A percentile compares a stretch with the other conserved stretches of the same genome.
Conservation (phyloP, 2,797 vertebrate genomes). For the Myripristis jacobus region DNA sequence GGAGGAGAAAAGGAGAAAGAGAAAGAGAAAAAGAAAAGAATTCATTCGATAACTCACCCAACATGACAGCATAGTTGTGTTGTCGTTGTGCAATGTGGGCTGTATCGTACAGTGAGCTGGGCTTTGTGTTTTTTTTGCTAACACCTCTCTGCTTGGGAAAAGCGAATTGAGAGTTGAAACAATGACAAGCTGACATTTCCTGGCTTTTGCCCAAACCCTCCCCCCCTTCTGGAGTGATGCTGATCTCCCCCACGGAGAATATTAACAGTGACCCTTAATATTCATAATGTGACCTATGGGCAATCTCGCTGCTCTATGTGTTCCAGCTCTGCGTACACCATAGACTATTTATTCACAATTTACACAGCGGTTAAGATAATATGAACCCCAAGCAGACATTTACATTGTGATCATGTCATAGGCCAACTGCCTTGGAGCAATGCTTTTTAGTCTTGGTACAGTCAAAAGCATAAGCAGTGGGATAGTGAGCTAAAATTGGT, state of each 20-base stretch:
- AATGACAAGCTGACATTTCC: conserved; percentile 43
- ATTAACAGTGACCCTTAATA: conserved; percentile 61
- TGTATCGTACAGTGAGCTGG: conserved; percentile 26
- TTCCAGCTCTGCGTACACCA: conserved; percentile 13
- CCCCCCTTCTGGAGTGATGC: conserved; percentile 22
- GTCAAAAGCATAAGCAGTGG: conserved; percentile 12
- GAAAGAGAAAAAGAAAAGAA: conserved; percentile 11
- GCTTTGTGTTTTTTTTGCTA: conserved; percentile 38
- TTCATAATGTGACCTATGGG: conserved; percentile 41
- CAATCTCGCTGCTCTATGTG: conserved; percentile 36
- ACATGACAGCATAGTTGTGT: conserved; percentile 53
- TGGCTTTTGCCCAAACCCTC: conserved; percentile 40
- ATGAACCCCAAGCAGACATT: conserved; percentile 33
- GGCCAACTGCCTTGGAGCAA: conserved; percentile 31
- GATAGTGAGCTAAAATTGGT: conserved; percentile 5
- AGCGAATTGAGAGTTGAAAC: conserved; percentile 35
- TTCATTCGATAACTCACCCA: conserved; percentile 49
- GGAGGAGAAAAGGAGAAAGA: conserved; percentile 14
- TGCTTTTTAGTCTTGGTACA: neutral
- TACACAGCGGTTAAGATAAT: conserved; percentile 36
- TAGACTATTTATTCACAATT: conserved; percentile 45
- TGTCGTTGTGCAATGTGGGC: conserved; percentile 35
- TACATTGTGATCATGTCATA: conserved; percentile 43
- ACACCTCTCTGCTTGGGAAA: conserved; percentile 26
- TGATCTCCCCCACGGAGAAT: conserved; percentile 59